These are phyloP conservation scores for Hylia prasina DNA, from an alignment of 2,113 vertebrate species.

Conservation along the genomic window DNA sequence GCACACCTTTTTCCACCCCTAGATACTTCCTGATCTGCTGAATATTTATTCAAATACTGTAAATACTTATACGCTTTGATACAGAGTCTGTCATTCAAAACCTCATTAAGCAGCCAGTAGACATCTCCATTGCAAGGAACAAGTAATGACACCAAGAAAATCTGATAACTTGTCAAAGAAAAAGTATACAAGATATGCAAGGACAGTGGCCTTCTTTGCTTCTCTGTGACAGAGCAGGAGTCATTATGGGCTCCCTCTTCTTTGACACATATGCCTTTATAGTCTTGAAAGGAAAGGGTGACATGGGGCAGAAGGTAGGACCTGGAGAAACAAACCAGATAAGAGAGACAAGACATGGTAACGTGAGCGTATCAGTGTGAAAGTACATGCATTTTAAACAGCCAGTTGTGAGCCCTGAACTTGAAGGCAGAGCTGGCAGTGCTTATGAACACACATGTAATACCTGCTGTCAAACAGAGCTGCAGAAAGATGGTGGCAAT, in stretches of 20 bases:
- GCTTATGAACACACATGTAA: neutral
- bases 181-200: neutral
- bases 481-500: neutral
- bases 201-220: neutral
- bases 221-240: fast-evolving
- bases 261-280: neutral
- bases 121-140: neutral
- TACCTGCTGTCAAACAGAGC: neutral
- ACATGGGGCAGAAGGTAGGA: neutral
- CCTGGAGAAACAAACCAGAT: neutral
- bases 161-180: neutral
- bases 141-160: neutral
- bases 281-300: neutral
- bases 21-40: neutral
- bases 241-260: neutral
- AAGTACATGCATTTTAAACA: neutral
- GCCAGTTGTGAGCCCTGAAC: neutral
- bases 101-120: neutral
- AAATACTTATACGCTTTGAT: neutral
- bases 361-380: neutral
- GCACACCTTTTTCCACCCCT: neutral
- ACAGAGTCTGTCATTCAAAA: neutral
- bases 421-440: neutral
- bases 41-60: neutral
- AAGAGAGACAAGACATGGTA: neutral